These are phyloP conservation scores for Eptesicus fuscus DNA, from an alignment of 2,113 vertebrate species.

Conservation along the genomic window DNA sequence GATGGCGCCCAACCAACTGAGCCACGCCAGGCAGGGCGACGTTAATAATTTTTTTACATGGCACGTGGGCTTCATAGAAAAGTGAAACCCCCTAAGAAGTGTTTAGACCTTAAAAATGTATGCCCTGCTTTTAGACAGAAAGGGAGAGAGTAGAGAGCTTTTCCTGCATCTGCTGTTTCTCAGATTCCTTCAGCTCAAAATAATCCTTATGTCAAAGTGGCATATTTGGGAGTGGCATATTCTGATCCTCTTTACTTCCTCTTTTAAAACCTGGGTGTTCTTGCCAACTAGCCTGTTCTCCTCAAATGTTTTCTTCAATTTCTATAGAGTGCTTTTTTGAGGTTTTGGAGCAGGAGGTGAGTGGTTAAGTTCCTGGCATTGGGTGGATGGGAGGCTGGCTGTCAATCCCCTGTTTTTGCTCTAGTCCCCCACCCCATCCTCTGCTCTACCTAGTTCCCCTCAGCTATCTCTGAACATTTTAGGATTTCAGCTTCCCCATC, in stretches of 20 bases:
- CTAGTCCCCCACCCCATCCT: accelerated
- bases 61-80: neutral
- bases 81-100: neutral
- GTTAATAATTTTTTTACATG: neutral
- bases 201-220: neutral
- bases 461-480: neutral
- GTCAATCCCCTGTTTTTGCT: neutral
- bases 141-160: neutral
- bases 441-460: neutral
- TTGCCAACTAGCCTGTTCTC: neutral
- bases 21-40: no score
- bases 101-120: neutral
- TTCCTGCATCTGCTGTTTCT: neutral
- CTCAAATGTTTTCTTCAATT: neutral
- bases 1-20: no score
- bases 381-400: neutral
- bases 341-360: neutral
- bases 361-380: neutral
- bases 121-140: neutral
- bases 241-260: neutral
- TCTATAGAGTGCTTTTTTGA: neutral
- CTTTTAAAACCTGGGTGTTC: neutral
- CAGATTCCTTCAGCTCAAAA: neutral
- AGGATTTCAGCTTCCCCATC: neutral
- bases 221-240: neutral